Conservation (phyloP, 1,140 invertebrate species). For the Drosophila ironensis region DNA sequence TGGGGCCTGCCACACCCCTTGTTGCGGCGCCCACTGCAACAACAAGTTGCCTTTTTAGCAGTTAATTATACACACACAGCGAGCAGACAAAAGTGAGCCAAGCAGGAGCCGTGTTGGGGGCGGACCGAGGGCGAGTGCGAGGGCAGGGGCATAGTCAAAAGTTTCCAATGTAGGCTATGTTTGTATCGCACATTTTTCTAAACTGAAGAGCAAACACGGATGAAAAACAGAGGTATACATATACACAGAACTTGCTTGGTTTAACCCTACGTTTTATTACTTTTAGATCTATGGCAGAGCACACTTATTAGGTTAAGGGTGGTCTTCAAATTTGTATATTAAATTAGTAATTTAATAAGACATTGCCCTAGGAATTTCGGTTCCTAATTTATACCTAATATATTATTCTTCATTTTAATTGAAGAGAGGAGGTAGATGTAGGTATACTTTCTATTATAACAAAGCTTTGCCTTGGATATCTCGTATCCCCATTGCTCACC, state of each 20-base stretch:
- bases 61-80: slow-evolving; percentile 67
- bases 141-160: slow-evolving; percentile 60
- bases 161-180: slow-evolving; percentile 61
- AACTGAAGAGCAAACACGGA: slow-evolving; percentile 33
- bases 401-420: too few relatives aligned
- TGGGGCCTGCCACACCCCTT: slow-evolving; percentile 38
- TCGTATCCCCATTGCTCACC: too few relatives aligned
- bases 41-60: slow-evolving; percentile 77
- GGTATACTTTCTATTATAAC: too few relatives aligned
- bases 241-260: slow-evolving; percentile 25
- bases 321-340: neutral
- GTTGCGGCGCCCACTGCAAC: slow-evolving; percentile 51
- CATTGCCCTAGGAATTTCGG: too few relatives aligned
- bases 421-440: too few relatives aligned
- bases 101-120: slow-evolving; percentile 2
- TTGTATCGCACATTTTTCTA: slow-evolving; percentile 39
- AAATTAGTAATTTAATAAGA: slow-evolving; percentile 11
- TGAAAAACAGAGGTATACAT: slow-evolving; percentile 13
- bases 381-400: too few relatives aligned
- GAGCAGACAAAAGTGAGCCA: slow-evolving; percentile 3
- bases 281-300: too few relatives aligned
- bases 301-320: too few relatives aligned
- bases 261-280: slow-evolving; percentile 12
- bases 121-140: too few relatives aligned
- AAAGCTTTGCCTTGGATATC: too few relatives aligned